A percentile compares a stretch with the other conserved stretches of the same genome.
Conservation (phyloP, 2,113 vertebrate genomes). For the Phrynosoma platyrhinos region DNA sequence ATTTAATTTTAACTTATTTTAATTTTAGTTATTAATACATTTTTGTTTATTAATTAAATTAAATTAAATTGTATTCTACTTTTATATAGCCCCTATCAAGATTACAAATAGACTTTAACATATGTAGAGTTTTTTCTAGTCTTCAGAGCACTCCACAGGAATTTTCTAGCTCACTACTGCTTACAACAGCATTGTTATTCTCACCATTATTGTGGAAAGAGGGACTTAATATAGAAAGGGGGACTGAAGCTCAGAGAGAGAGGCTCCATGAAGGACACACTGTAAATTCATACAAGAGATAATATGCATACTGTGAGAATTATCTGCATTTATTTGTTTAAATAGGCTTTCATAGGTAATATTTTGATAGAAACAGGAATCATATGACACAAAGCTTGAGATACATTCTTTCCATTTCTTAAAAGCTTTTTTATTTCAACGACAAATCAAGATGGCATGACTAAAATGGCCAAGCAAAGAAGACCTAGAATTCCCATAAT, state of each 20-base stretch:
- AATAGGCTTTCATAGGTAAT: neutral
- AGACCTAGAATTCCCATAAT: neutral
- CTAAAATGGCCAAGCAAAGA: neutral
- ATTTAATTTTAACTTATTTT: too few relatives aligned
- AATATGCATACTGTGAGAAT: neutral
- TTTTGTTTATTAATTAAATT: too few relatives aligned
- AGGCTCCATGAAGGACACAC: neutral
- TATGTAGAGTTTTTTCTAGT: neutral
- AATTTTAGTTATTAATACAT: too few relatives aligned
- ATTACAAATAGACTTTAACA: neutral
- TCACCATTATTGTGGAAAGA: neutral
- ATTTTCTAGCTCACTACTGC: neutral
- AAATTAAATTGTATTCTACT: too few relatives aligned
- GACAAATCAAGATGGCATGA: neutral
- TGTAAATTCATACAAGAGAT: neutral
- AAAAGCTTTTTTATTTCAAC: neutral
- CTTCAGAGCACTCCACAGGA: neutral
- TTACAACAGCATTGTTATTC: neutral
- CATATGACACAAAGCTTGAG: neutral
- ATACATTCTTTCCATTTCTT: neutral
- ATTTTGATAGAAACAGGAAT: neutral
- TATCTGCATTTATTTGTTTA: neutral
- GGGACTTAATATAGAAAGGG: neutral
- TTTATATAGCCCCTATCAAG: too few relatives aligned
- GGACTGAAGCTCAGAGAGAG: neutral